Evolutionary conservation across 1,140 invertebrate species (phyloP).

Genomic region (Drosophila tsacasi): DNA sequence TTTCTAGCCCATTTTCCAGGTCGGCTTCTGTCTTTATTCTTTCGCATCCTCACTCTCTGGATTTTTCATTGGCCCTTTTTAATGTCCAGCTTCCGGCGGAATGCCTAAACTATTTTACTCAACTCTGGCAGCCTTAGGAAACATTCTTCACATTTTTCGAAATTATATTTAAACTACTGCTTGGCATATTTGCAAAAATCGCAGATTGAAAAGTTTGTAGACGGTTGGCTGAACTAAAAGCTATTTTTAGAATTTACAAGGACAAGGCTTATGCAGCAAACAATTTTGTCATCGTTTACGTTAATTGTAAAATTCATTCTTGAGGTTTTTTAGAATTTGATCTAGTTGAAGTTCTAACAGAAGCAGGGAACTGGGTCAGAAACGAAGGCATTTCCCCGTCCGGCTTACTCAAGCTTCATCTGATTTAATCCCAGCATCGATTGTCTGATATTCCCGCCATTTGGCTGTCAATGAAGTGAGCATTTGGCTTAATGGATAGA

Average conservation of each 20-base stretch:
- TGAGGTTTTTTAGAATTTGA: neutral
- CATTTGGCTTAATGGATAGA: slow-evolving; percentile 40
- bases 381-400: neutral
- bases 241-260: neutral
- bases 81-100: neutral
- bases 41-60: neutral
- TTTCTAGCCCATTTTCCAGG: slow-evolving; percentile 20
- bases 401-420: slow-evolving; percentile 1
- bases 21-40: neutral
- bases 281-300: too few relatives aligned
- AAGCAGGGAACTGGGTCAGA: neutral
- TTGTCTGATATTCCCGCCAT: slow-evolving; percentile 22
- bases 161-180: neutral
- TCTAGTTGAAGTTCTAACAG: neutral
- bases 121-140: slow-evolving; percentile 22
- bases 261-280: neutral
- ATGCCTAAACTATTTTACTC: slow-evolving; percentile 27
- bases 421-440: slow-evolving; percentile 23
- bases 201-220: slow-evolving; percentile 9
- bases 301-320: neutral
- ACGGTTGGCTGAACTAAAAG: neutral
- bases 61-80: slow-evolving; percentile 3
- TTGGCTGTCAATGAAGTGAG: slow-evolving; percentile 49
- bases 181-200: slow-evolving; percentile 5
- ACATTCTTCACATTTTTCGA: slow-evolving; percentile 6